Base-by-base conservation (phyloP, 2,888 invertebrate species). In the Caenorhabditis imperialis region DNA sequence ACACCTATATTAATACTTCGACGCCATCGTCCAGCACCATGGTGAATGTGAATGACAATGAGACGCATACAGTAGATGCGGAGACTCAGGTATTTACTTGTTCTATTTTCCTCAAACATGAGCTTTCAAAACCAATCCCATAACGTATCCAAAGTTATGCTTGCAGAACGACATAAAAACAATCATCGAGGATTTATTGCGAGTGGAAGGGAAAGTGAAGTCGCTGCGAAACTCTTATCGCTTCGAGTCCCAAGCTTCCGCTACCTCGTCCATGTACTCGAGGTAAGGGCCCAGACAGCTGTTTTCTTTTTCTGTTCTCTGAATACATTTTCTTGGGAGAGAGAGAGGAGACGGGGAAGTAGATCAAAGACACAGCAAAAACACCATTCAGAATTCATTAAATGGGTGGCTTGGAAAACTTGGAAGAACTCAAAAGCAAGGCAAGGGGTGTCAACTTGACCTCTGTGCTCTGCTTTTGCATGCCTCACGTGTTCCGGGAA, bases 1-100 rank as follows among this genome's bases (percentile, higher is more conserved):
- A 81, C 44, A 62, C 67, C 5, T 81, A 81, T 47, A 75, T 78
- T 20, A 81, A 81, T 58, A 81, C 81, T 16, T 81, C 81, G 6
- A 81, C 81, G 20, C 81, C 81, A 7, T 81, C 81, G 10, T 81
- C 81, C n/a, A 79, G 79, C 51, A 79, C 78, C 6, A 79, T 77
- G 77, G 51, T 70, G 0, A 54, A 62, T 42, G 35, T 70, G n/a
- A 23, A 30, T 14, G 55, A 67, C 1, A 22, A 37, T 23, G 53
- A 69, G 7, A 44, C 18, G 10, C 14, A 25, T 18, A 25, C 20
- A 0, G 35, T 69, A 10, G 74, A 75, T 37, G 50, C 74, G 6
- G 74, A 74, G 35, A 20, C 61, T 7, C 67, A 72, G 63, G 71
- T 72, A 20, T 40, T 1, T n/a, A n/a, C n/a, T 14, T 20, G 20